These are phyloP conservation scores for Tetrax tetrax DNA, from an alignment of 2,113 vertebrate genomes.

Conservation along the genomic window DNA sequence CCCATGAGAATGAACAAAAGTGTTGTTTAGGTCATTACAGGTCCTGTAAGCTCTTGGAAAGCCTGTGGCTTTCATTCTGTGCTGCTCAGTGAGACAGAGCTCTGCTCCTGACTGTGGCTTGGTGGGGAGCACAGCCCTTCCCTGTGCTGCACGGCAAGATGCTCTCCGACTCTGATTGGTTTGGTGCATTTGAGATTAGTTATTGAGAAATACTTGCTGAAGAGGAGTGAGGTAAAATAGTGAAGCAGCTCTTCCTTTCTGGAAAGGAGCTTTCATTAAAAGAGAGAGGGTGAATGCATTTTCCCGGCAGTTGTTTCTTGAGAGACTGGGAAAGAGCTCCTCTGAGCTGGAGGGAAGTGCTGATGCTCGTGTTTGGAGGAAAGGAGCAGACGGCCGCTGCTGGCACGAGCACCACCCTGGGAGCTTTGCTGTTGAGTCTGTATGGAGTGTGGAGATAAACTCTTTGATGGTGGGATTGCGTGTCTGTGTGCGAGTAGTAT, in stretches of 20 bases:
- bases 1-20: not conserved
- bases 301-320: not conserved
- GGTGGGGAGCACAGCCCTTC: not conserved
- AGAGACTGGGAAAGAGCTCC: not conserved
- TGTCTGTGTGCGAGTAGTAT: not conserved
- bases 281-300: not conserved
- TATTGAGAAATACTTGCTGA: not conserved
- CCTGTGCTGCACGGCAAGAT: accelerated
- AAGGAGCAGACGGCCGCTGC: not conserved
- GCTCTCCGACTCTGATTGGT: not conserved
- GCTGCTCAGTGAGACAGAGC: not conserved
- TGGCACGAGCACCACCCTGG: not conserved
- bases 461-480: not conserved
- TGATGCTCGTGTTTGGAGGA: not conserved
- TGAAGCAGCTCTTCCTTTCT: accelerated
- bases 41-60: not conserved
- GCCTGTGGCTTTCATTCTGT: not conserved
- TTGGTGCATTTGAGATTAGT: not conserved
- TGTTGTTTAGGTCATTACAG: not conserved
- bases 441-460: not conserved
- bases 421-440: not conserved
- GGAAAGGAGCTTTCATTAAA: not conserved
- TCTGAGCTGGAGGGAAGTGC: not conserved
- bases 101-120: not conserved
- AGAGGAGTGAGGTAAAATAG: not conserved